Base-by-base conservation (phyloP, 1,140 invertebrate species). In the Nephila pilipes region DNA sequence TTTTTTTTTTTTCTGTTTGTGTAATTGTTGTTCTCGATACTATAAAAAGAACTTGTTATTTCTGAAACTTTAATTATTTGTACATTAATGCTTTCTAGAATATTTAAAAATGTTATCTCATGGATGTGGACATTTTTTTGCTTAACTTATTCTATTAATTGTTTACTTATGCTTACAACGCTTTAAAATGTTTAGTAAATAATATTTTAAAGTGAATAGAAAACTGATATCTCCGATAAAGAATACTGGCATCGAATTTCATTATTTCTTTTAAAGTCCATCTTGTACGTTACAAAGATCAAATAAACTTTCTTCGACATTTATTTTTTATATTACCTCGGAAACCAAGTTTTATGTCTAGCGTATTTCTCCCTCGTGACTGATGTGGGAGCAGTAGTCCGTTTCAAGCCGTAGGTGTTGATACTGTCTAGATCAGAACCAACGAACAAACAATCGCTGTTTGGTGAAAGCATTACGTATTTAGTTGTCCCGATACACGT, bases 401-500 rank as follows among this genome's bases (percentile, higher is more conserved):
- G 69, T 75, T 36, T 75, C 69, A 29, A 75, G 69, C 69, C 16
- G 69, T 75, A 75, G 69, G 69, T 75, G 69, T 75, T 18, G 69
- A 75, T 75, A 75, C 32, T 75, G 69, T 75, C 69, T 75, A 75
- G 69, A 75, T 65, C 63, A 22, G 58, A 60, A 60, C 20, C 20
- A 8, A 25, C 69, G 69, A 75, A 36, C 69, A 75, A 81, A 46
- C 80, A 81, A 81, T 81, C 25, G 36, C 38, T 46, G 80, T 81
- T 81, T 55, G 36, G 80, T 20, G 80, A 81, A 81, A 81, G 46
- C 38, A 81, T 81, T 81, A 25, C 80, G 80, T 81, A 81, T 81
- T 81, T 81, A 55, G 80, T 81, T 81, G 80, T 81, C 38, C 46
- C 46, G 46, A 81, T 81, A 55, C 46, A 55, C 80, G 80, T 25